Conservation (phyloP, 2,113 vertebrate genomes). For the Dinomys branickii region DNA sequence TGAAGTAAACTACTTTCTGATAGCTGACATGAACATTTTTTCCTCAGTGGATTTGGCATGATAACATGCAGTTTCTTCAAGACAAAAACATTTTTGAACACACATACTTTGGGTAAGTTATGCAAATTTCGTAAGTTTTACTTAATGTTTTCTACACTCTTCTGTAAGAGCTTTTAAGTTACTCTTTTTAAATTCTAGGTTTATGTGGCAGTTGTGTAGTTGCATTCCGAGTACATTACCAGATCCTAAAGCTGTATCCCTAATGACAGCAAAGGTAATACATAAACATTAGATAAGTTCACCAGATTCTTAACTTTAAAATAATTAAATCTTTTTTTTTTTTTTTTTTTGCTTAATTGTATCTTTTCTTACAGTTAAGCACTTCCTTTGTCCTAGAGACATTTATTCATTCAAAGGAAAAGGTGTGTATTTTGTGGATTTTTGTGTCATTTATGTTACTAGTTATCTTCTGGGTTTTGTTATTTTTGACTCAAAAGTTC, state of each 20-base stretch:
- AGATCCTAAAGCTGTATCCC: conserved; percentile 97
- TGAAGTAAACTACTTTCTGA: conserved; percentile 81
- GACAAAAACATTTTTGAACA: conserved; percentile 99
- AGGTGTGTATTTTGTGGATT: conserved; percentile 87
- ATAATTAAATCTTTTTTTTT: conserved; percentile 54
- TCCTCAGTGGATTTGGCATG: conserved; percentile 99
- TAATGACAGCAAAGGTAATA: conserved; percentile 99
- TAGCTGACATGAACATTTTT: conserved; percentile 84
- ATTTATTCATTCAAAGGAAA: conserved; percentile 99
- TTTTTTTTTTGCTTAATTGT: conserved; percentile 75
- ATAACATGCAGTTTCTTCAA: conserved; percentile 99
- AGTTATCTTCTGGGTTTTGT: background rate
- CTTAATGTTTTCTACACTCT: conserved; percentile 57
- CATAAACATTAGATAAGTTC: background rate
- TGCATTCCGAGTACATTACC: conserved; percentile 98
- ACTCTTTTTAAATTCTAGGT: conserved; percentile 87
- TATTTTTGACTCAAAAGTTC: background rate
- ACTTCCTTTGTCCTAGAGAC: conserved; percentile 99
- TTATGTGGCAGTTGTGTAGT: conserved; percentile 99
- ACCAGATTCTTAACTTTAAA: conserved; percentile 2
- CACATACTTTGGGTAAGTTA: conserved; percentile 98
- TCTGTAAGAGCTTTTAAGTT: conserved; percentile 80
- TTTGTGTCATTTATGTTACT: background rate
- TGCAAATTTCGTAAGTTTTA: conserved; percentile 73
- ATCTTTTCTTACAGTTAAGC: conserved; percentile 91